phyloP scores from a whole-genome alignment of 2,888 invertebrate species.

The Troides helena region DNA sequence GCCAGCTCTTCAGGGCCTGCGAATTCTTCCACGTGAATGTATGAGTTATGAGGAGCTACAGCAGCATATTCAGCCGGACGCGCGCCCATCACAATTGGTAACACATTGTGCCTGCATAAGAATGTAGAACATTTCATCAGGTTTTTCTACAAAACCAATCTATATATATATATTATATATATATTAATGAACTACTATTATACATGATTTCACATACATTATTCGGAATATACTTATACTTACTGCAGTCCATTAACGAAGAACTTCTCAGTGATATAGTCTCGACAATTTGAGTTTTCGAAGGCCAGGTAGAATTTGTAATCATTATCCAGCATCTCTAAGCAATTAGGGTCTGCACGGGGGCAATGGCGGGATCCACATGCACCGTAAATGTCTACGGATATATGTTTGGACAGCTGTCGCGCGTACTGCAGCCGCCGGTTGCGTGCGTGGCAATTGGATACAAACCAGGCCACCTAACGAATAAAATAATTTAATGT shows the following conservation, averaged over 20 bases:
- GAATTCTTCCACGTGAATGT: conserved; percentile 98
- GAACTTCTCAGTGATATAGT: conserved; percentile 98
- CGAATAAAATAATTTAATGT: conserved; percentile 9
- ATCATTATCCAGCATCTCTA: conserved; percentile 93
- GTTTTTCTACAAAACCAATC: not conserved
- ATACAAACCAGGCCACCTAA: conserved; percentile 97
- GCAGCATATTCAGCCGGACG: conserved; percentile 94
- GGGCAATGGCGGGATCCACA: conserved; percentile 94
- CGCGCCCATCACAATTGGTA: conserved; percentile 98
- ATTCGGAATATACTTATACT: not conserved
- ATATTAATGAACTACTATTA: too few relatives aligned
- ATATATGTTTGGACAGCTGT: conserved; percentile 91
- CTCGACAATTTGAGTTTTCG: conserved; percentile 97
- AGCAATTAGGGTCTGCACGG: conserved; percentile 90
- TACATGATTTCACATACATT: too few relatives aligned
- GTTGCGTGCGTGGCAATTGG: conserved; percentile 97
- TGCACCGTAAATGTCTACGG: conserved; percentile 94
- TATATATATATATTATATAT: not conserved
- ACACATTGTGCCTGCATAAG: conserved; percentile 81
- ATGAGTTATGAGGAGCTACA: conserved; percentile 93
- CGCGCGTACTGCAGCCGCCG: conserved; percentile 92
- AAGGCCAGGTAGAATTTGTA: conserved; percentile 99
- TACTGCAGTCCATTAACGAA: conserved; percentile 91
- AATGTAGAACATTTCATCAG: not conserved
- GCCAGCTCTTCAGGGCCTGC: conserved; percentile 92